Evolutionary conservation across 2,888 invertebrate species (phyloP).

Genomic region (Caenorhabditis becei): DNA sequence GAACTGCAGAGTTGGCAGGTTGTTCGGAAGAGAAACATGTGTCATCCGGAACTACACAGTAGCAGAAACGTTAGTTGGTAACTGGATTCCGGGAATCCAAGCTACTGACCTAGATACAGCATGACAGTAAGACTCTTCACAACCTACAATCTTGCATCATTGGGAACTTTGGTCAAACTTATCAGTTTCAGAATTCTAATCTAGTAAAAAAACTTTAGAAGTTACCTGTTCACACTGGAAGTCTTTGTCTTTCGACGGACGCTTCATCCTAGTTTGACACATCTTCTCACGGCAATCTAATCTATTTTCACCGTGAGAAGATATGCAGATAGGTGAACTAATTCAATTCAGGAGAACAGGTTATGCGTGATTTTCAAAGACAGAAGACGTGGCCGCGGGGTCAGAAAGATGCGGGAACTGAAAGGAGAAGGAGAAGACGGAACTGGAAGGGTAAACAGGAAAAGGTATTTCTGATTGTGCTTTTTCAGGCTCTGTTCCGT

Average conservation of each 20-base stretch:
- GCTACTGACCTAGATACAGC: too few species aligned
- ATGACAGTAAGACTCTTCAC: too few species aligned
- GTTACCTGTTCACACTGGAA: not conserved
- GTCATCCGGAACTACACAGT: too few species aligned
- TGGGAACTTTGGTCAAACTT: too few species aligned
- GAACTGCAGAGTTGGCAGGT: too few species aligned
- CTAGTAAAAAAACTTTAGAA: not conserved
- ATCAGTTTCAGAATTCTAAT: too few species aligned
- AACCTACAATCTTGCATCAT: too few species aligned
- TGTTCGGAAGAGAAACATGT: too few species aligned
- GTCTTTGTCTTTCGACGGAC: not conserved
- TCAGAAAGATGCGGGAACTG: not conserved
- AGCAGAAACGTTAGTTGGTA: too few species aligned
- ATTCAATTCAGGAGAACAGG: conserved; percentile 49
- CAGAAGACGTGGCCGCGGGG: not conserved
- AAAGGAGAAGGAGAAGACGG: not conserved
- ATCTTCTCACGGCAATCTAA: conserved; percentile 1
- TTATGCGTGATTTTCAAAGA: conserved; percentile 53
- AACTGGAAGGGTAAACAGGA: not conserved
- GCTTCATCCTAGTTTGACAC: conserved; percentile 1
- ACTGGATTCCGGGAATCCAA: too few species aligned
- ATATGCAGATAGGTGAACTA: conserved; percentile 22
- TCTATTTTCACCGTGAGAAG: conserved; percentile 1
- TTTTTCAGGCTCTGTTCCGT: not conserved
- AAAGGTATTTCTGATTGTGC: not conserved